A percentile compares a stretch with the other conserved stretches of the same genome.
Evolutionary conservation across 64 coral and sea anemone genomes (phyloP).

Genomic region (Platygyra sinensis): DNA sequence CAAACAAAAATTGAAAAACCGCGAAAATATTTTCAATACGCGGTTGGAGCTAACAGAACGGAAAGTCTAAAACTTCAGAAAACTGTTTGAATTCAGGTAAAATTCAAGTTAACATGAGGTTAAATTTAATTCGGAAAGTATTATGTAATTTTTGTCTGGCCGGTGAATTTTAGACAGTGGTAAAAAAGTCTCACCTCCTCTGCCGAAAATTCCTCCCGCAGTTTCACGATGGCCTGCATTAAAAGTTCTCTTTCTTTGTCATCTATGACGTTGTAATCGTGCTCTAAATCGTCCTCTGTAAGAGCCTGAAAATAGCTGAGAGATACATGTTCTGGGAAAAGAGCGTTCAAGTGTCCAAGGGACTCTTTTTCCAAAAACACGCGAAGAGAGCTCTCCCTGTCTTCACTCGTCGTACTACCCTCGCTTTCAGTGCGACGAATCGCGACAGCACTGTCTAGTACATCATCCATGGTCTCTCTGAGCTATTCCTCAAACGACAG

Average conservation of each 20-base stretch:
- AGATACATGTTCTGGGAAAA: slow-evolving; percentile 67
- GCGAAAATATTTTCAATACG: not conserved
- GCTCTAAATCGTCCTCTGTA: slow-evolving; percentile 86
- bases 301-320: slow-evolving; percentile 67
- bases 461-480: not conserved
- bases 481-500: not conserved
- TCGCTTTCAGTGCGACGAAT: slow-evolving; percentile 46
- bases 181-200: slow-evolving; percentile 44
- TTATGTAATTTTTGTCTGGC: too few species aligned
- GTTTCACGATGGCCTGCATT: slow-evolving; percentile 67
- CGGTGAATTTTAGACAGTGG: not conserved
- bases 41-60: not conserved
- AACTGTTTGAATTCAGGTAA: not conserved
- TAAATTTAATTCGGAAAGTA: not conserved
- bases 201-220: slow-evolving; percentile 73
- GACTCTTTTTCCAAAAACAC: slow-evolving; percentile 73
- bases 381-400: slow-evolving; percentile 60
- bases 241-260: slow-evolving; percentile 62
- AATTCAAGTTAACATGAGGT: not conserved
- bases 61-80: not conserved
- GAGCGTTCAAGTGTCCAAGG: slow-evolving; percentile 52
- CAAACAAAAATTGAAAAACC: not conserved
- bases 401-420: slow-evolving; percentile 67
- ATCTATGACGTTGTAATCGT: slow-evolving; percentile 79
- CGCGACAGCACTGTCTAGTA: not conserved